Evolutionary conservation across 2,888 invertebrate species (phyloP).

Genomic region (Drosophila meridionalis): DNA sequence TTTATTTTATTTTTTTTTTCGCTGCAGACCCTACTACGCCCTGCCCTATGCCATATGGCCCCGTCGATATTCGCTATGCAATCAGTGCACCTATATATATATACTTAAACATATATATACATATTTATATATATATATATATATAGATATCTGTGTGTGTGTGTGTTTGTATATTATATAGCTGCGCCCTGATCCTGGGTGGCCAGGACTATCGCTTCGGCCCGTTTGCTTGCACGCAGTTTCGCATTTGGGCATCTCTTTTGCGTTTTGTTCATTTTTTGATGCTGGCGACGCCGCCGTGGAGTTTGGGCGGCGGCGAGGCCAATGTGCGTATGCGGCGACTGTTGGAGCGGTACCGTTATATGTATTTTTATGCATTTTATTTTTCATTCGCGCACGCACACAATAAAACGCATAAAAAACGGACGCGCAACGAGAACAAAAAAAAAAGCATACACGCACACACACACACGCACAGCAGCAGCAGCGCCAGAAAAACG

Average conservation of each 20-base stretch:
- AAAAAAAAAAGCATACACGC: background rate
- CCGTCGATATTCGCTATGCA: conserved; percentile 46
- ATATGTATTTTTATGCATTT: conserved; percentile 81
- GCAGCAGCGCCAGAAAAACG: conserved; percentile 62
- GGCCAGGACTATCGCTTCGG: conserved; percentile 72
- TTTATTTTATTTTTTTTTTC: conserved; percentile 22
- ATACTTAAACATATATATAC: conserved; percentile 10
- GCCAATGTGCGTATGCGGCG: conserved; percentile 60
- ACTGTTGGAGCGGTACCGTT: conserved; percentile 75
- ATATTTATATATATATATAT: conserved; percentile 11
- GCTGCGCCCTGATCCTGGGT: conserved; percentile 60
- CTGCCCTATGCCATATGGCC: conserved; percentile 24
- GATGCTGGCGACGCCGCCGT: conserved; percentile 22
- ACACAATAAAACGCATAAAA: conserved; percentile 82
- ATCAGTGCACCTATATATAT: conserved; percentile 74
- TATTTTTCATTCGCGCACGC: conserved; percentile 83
- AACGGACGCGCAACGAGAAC: conserved; percentile 33
- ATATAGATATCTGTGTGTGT: conserved; percentile 9
- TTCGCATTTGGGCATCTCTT: conserved; percentile 79
- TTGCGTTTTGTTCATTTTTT: conserved; percentile 80
- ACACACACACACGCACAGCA: background rate
- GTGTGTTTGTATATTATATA: conserved; percentile 14
- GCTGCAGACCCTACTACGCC: conserved; percentile 7
- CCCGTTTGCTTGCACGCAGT: conserved; percentile 77
- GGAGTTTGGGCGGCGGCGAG: conserved; percentile 27